A percentile compares a stretch with the other conserved stretches of the same genome.
Evolutionary conservation across 1,140 invertebrate species (phyloP).

Genomic region (Sogatella furcifera): DNA sequence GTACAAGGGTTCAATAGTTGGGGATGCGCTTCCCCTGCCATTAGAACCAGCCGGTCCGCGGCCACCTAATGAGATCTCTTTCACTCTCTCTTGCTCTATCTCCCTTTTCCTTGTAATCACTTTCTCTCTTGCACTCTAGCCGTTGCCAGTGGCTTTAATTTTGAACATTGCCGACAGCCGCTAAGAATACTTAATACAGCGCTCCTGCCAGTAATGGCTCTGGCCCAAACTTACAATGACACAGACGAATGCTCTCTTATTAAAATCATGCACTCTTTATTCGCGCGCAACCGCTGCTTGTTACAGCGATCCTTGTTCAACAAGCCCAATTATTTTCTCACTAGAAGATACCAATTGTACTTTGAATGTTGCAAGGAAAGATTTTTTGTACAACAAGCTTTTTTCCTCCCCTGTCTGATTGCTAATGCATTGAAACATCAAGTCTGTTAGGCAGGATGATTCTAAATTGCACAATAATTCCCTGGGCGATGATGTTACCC

Average conservation of each 20-base stretch:
- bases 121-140: no score
- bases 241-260: conserved; percentile 1
- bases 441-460: no score
- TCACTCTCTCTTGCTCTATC: neutral
- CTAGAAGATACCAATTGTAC: no score
- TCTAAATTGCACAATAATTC: no score
- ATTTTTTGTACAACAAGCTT: no score
- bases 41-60: conserved; percentile 11
- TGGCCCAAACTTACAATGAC: neutral
- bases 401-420: no score
- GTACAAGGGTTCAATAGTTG: conserved; percentile 6
- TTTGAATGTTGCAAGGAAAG: no score
- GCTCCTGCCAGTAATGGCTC: conserved; percentile 8
- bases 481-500: no score
- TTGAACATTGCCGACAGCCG: neutral
- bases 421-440: no score
- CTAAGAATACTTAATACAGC: conserved; percentile 10
- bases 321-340: no score
- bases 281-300: no score
- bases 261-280: neutral
- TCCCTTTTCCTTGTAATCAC: neutral
- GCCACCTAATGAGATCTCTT: conserved; percentile 11
- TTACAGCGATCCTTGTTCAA: no score
- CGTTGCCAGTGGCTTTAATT: conserved; percentile 10
- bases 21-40: neutral